Evolutionary conservation across 2,797 vertebrate species (phyloP), one percentile per base, ranked within the genome.

Genomic region (Myripristis jacobus): DNA sequence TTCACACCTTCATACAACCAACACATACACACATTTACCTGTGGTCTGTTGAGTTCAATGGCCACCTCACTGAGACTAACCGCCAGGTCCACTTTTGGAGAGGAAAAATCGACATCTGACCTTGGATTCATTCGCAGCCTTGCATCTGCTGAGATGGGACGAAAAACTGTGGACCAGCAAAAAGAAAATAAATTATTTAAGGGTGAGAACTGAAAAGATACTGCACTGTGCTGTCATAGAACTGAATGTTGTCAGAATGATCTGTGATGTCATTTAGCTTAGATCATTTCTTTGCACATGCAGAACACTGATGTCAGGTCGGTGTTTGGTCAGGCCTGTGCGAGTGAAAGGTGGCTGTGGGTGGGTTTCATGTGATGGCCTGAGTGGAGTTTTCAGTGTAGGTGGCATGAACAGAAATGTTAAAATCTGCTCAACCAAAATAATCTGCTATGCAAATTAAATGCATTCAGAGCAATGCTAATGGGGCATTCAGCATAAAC

Each of bases 121-220:
- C 95, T 94, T 19, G 95, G 97, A 92, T 99, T 99, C 97, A 99
- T 99, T 58, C 95, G 93, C 21, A 99, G 94, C 87, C 97, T 98
- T 79, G 97, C 97, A 66, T 87, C 94, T 44, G 97, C 96, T 36
- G 98, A 97, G 91, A 99, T 96, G 0, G 98, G 97, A 38, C 95
- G 95, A 83, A 99, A 97, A 67, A 99, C 97, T 99, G 70, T 63
- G 89, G 91, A 82, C 15, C 38, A 79, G 48, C 16, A 79, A 76
- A 25, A 82, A 24, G 1, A 56, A 67, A 66, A 0, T 10, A 29
- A 3, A 13, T 47, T 19, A 6, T 46, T 46, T 46, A n/a, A n/a
- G n/a, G n/a, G n/a, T n/a, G n/a, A n/a, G n/a, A n/a, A n/a, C n/a
- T n/a, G n/a, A n/a, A n/a, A n/a, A n/a, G n/a, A n/a, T n/a, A n/a